phyloP scores from a whole-genome alignment of 2,797 vertebrate species.

The Cirrhinus molitorella region DNA sequence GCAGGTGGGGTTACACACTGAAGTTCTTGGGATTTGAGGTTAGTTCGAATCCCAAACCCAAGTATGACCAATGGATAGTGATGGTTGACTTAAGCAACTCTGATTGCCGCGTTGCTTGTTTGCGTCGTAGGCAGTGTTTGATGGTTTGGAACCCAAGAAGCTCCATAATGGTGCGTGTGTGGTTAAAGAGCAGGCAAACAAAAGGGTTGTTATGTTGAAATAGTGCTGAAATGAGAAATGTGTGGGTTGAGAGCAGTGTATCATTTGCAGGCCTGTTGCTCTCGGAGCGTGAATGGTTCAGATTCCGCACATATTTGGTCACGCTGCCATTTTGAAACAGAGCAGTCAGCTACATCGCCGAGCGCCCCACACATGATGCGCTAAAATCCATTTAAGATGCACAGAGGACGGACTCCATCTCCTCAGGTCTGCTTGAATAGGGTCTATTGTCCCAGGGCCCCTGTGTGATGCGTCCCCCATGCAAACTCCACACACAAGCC shows the following conservation, averaged over 20 bases:
- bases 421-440: conserved; percentile 69
- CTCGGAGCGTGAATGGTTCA: conserved; percentile 72
- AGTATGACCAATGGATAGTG: background rate
- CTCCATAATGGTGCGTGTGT: conserved; percentile 21
- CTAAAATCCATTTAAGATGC: conserved; percentile 53
- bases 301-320: conserved; percentile 84
- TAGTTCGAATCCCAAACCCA: background rate
- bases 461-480: conserved; percentile 49
- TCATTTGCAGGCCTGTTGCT: conserved; percentile 67
- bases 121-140: background rate
- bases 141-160: background rate
- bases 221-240: conserved; percentile 75
- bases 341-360: conserved; percentile 69
- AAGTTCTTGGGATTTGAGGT: background rate
- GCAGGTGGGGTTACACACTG: background rate
- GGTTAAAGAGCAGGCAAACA: conserved; percentile 43
- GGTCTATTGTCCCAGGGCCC: conserved; percentile 67
- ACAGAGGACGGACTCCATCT: conserved; percentile 57
- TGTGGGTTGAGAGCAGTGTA: conserved; percentile 69
- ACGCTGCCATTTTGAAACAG: conserved; percentile 80
- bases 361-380: conserved; percentile 51
- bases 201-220: conserved; percentile 44
- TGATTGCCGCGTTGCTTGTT: background rate
- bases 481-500: conserved; percentile 2
- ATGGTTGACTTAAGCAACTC: background rate